Evolutionary conservation across 2,797 vertebrate genomes (phyloP).

Genomic region (Lepidocolaptes lacrymiger): DNA sequence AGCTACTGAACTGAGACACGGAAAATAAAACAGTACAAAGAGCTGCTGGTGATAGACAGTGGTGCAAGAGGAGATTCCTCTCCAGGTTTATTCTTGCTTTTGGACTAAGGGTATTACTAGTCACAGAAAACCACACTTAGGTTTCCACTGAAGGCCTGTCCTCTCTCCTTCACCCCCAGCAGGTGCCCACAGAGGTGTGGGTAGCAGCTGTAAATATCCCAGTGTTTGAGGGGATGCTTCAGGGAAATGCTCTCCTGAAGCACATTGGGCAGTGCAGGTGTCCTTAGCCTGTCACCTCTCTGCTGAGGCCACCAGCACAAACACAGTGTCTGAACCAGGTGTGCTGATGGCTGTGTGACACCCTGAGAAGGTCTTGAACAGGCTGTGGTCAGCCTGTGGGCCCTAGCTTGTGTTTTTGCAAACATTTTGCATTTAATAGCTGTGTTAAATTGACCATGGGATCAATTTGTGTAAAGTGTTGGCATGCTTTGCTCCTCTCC

Average conservation of each 20-base stretch:
- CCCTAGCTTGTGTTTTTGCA: not conserved
- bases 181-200: not conserved
- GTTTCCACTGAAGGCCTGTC: not conserved
- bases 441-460: not conserved
- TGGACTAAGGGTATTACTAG: not conserved
- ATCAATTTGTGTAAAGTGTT: not conserved
- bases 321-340: not conserved
- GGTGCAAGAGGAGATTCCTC: not conserved
- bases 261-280: not conserved
- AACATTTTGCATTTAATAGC: not conserved
- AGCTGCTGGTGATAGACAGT: not conserved
- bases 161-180: not conserved
- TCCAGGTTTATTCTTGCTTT: not conserved
- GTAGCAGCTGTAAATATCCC: not conserved
- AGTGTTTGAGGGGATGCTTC: not conserved
- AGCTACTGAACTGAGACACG: not conserved
- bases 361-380: accelerated
- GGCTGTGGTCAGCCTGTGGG: not conserved
- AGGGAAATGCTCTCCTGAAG: not conserved
- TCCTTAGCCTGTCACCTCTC: not conserved
- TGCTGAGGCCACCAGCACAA: not conserved
- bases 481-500: not conserved
- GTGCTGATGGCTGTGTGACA: not conserved
- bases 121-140: not conserved
- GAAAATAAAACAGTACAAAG: not conserved